These are phyloP conservation scores for Labroides dimidiatus DNA, from an alignment of 2,797 vertebrate genomes.

Conservation along the genomic window DNA sequence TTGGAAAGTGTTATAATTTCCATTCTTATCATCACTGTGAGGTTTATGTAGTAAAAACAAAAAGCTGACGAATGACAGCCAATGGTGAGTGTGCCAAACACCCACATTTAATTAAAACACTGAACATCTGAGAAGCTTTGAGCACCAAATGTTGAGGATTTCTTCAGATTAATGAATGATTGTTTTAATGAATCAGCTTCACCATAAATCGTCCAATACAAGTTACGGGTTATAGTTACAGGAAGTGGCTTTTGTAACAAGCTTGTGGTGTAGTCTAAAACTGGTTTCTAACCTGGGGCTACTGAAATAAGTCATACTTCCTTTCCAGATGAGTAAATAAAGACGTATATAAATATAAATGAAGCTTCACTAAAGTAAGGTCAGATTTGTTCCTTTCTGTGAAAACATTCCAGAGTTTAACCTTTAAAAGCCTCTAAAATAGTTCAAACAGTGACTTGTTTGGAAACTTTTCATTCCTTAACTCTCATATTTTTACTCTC, in stretches of 20 bases:
- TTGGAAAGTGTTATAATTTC: too few relatives aligned
- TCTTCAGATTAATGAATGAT: not conserved
- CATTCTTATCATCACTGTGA: too few relatives aligned
- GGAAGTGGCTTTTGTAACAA: not conserved
- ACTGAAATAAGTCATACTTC: not conserved
- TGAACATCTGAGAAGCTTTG: not conserved
- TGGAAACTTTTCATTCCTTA: slow-evolving; percentile 3
- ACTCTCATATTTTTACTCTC: not conserved
- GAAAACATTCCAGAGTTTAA: not conserved
- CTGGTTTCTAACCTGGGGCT: not conserved
- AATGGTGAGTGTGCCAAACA: not conserved
- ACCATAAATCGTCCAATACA: not conserved
- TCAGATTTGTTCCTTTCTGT: not conserved
- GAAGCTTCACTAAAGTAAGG: not conserved
- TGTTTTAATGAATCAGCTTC: not conserved
- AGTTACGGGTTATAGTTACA: not conserved
- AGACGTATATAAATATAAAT: not conserved
- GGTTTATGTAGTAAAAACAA: too few relatives aligned
- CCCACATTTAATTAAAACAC: not conserved
- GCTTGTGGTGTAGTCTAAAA: not conserved
- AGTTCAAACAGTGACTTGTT: not conserved
- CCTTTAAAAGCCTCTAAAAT: not conserved
- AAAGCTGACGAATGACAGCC: too few relatives aligned
- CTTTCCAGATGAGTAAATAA: not conserved
- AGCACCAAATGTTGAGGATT: not conserved